phyloP scores from a whole-genome alignment of 2,113 vertebrate species.

The Siniperca knerii region DNA sequence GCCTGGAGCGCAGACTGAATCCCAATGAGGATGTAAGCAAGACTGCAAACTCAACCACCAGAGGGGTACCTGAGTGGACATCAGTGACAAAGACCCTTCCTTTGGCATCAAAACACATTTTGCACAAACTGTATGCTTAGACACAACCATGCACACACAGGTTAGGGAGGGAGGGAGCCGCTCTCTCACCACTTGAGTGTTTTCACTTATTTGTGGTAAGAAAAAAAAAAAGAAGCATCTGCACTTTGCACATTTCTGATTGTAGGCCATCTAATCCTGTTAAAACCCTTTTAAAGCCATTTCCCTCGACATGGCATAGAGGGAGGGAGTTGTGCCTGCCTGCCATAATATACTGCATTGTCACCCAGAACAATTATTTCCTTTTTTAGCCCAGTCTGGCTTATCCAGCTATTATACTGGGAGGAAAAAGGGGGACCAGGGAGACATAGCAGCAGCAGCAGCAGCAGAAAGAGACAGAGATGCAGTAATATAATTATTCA shows the following conservation, averaged over 20 bases:
- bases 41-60: slow-evolving; percentile 17
- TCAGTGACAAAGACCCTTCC: slow-evolving; percentile 3
- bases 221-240: slow-evolving; percentile 35
- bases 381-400: slow-evolving; percentile 67
- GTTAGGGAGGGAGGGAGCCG: neutral
- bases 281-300: slow-evolving; percentile 62
- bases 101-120: slow-evolving; percentile 7
- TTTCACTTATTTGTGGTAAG: slow-evolving; percentile 14
- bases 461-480: slow-evolving; percentile 12
- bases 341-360: slow-evolving; percentile 72
- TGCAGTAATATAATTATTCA: slow-evolving; percentile 46
- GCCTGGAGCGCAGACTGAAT: slow-evolving; percentile 42
- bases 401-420: slow-evolving; percentile 68
- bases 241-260: slow-evolving; percentile 63
- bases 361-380: slow-evolving; percentile 76
- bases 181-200: neutral
- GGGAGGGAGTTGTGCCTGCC: slow-evolving; percentile 44
- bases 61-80: neutral
- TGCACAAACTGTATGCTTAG: neutral
- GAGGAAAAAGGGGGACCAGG: slow-evolving; percentile 35
- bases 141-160: neutral
- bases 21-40: slow-evolving; percentile 54
- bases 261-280: slow-evolving; percentile 60
- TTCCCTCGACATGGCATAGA: slow-evolving; percentile 56
- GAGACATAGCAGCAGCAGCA: slow-evolving; percentile 27